Percentiles rank a stretch among this genome's conserved stretches.
These are phyloP conservation scores for Plecturocebus donacophilus DNA, from an alignment of 2,113 vertebrate genomes.

Conservation along the genomic window DNA sequence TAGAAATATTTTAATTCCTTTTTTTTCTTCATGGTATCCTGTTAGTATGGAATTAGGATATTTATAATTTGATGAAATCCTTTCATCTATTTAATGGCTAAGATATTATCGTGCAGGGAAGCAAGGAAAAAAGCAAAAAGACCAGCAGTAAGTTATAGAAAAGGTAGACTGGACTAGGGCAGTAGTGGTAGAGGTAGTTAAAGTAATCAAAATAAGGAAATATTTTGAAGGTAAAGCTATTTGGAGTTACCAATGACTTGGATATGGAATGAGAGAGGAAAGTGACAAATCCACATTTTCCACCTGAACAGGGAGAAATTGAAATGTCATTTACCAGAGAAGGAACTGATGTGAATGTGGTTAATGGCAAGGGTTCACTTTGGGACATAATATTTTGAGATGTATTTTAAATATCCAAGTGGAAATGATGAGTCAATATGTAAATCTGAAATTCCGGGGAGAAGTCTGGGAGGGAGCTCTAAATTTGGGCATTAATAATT, in stretches of 20 bases:
- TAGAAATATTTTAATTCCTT: not conserved
- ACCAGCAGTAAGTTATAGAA: not conserved
- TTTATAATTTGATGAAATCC: not conserved
- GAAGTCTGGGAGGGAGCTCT: not conserved
- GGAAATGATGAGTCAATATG: not conserved
- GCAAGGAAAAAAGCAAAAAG: not conserved
- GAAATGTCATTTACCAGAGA: accelerated
- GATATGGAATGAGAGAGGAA: not conserved
- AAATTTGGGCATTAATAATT: not conserved
- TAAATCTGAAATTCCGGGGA: not conserved
- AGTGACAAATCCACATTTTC: not conserved
- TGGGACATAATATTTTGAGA: not conserved
- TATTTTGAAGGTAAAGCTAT: not conserved
- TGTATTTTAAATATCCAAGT: not conserved
- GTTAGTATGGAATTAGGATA: not conserved
- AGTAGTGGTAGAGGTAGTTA: not conserved
- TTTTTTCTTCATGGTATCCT: not conserved
- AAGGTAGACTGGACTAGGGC: not conserved
- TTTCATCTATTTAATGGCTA: not conserved
- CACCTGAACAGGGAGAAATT: accelerated
- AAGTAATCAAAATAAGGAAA: not conserved
- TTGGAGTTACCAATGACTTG: not conserved
- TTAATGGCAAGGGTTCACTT: not conserved
- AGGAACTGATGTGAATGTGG: not conserved
- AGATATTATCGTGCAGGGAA: not conserved